Base-by-base conservation (phyloP, 2,113 vertebrate genomes). In the Dicerorhinus sumatrensis region DNA sequence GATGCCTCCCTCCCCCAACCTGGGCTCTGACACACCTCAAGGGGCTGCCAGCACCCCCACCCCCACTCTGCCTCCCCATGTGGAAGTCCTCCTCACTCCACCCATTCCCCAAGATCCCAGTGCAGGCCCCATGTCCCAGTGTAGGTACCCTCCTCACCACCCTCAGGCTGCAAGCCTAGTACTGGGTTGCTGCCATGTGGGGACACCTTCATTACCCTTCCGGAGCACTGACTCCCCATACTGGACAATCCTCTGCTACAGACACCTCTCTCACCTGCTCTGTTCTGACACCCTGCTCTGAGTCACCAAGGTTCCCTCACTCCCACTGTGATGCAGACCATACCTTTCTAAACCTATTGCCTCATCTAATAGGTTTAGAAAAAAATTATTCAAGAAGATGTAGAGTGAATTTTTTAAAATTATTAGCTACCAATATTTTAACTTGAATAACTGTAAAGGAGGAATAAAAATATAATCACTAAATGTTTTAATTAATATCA, bases 401-500 rank as follows among this genome's bases (percentile, higher is more conserved):
- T 73, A 92, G 39, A 33, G 14, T 39, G 17, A 86, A 21, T 62
- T 80, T 48, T 46, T 36, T 56, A 88, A 46, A 54, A 48, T 65
- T 4, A 56, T n/a, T 31, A 48, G 56, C 42, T 80, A 2, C n/a
- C 25, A 94, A 10, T 48, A 88, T 94, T 83, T 91, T 82, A 62
- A 48, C n/a, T 29, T 87, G 33, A 83, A 76, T 82, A 76, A 73
- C 7, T 72, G 3, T 60, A 33, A 14, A 73, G 11, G 18, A 84
- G 5, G 21, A 90, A 69, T 93, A 58, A 96, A 91, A 77, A 39
- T 69, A 10, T 46, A 8, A 72, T 91, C 21, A 31, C 60, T 70
- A 63, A 29, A 20, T 89, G 11, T 94, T 31, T 62, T 82, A 33
- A 39, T 70, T 67, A 39, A 31, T 39, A 39, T 27, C 60, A 27